These are phyloP conservation scores for Bacillus rossius DNA, from an alignment of 1,140 invertebrate species.

Conservation along the genomic window DNA sequence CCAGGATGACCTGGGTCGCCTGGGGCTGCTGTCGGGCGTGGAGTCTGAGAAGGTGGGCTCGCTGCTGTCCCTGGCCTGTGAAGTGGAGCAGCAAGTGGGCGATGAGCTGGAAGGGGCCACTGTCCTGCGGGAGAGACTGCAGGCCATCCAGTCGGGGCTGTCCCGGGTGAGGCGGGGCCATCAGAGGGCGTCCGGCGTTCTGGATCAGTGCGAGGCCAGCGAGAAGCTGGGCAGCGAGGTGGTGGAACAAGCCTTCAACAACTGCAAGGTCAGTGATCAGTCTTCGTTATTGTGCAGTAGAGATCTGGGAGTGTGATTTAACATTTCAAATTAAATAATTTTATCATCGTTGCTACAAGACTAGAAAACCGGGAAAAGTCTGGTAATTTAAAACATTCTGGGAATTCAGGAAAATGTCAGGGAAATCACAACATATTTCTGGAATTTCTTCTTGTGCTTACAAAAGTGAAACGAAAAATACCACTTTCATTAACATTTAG, in stretches of 20 bases:
- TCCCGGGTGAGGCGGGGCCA: conserved; percentile 58
- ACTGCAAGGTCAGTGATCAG: conserved; percentile 22
- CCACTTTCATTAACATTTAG: no score
- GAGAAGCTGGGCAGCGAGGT: conserved; percentile 64
- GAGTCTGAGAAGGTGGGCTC: conserved; percentile 70
- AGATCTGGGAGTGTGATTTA: no score
- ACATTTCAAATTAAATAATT: no score
- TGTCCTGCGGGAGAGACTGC: conserved; percentile 61
- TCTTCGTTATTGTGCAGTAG: no score
- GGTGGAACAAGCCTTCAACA: conserved; percentile 46
- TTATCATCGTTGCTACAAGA: no score
- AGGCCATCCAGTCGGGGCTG: conserved; percentile 60
- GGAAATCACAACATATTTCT: no score
- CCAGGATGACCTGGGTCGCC: conserved; percentile 67
- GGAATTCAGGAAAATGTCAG: no score
- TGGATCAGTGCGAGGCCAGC: conserved; percentile 63
- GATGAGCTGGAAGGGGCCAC: conserved; percentile 69
- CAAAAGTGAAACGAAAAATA: no score
- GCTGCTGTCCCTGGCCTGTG: conserved; percentile 57
- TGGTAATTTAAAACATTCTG: no score
- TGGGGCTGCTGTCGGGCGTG: conserved; percentile 61
- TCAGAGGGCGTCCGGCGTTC: conserved; percentile 49
- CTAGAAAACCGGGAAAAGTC: no score
- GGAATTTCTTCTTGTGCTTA: no score
- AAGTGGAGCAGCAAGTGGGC: conserved; percentile 58